Base-by-base conservation (phyloP, 1,140 invertebrate genomes). In the Tribolium madens region DNA sequence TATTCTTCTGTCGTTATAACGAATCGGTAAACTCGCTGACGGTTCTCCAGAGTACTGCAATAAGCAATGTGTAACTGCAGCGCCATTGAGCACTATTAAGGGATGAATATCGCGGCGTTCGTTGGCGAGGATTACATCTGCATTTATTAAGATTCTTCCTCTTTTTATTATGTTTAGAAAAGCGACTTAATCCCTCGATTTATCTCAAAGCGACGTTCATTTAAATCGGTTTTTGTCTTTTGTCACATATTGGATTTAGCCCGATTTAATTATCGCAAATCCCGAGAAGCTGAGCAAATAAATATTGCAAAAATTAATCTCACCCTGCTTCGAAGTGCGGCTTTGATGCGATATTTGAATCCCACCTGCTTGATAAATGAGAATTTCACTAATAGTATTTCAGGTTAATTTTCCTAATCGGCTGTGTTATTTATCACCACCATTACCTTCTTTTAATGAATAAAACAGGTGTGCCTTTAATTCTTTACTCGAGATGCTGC, bases 1-100 rank as follows among this genome's bases (percentile, higher is more conserved):
- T 64, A 64, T 64, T 64, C 57, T 64, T 64, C 57, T 64, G 57
- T 64, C 57, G 57, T 64, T 64, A 64, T 64, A 64, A 64, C 57
- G 57, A 64, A 64, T 64, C 57, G 57, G 57, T 64, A 64, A 64
- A 64, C 26, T 64, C 57, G 57, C 21, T 64, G 57, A 64, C 57
- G 57, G 57, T 64, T 64, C 57, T 64, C 57, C 26, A 64, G 57
- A 64, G 57, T 64, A 64, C 57, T 33, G 57, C 57, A 64, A 64
- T 64, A 64, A 64, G 57, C 57, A 64, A 33, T 15, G 18, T 64
- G 10, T 64, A 64, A 64, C 57, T 64, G 57, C 57, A 33, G 57
- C 57, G 13, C 57, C 57, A 33, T 26, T 31, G 57, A 64, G 57
- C 26, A 64, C 57, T 33, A 64, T 64, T 64, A 64, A 33, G 57